Percentiles rank a stretch among this genome's conserved stretches.
These are phyloP conservation scores for Anarsia innoxiella DNA, from an alignment of 2,888 invertebrate genomes.

Conservation along the genomic window DNA sequence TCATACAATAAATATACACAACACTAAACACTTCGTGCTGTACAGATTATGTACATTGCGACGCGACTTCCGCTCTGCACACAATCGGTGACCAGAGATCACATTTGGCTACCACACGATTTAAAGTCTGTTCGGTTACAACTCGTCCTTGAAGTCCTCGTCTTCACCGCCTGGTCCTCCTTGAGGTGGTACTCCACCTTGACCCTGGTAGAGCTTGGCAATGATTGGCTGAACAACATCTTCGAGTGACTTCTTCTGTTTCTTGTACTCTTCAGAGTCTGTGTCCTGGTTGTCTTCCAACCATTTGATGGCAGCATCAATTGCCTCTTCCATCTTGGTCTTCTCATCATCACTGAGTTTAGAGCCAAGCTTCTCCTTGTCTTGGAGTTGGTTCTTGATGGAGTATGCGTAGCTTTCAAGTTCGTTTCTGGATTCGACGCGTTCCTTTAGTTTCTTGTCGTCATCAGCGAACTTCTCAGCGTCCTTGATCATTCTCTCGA, in stretches of 20 bases:
- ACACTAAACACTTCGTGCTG: conserved; percentile 49
- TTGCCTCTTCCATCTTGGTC: conserved; percentile 94
- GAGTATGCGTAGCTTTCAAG: conserved; percentile 98
- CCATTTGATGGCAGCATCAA: conserved; percentile 98
- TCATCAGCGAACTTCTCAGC: conserved; percentile 99
- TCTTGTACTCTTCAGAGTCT: conserved; percentile 93
- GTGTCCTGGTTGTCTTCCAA: conserved; percentile 96
- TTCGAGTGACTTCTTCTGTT: conserved; percentile 96
- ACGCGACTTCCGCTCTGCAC: conserved; percentile 21
- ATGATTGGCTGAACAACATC: conserved; percentile 98
- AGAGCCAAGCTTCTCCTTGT: conserved; percentile 97
- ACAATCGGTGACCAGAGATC: conserved; percentile 47
- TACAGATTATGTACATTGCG: conserved; percentile 32
- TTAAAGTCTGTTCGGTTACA: conserved; percentile 75
- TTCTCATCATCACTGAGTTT: conserved; percentile 93
- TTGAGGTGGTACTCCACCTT: conserved; percentile 87
- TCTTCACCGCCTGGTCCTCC: conserved; percentile 81
- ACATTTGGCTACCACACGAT: conserved; percentile 57
- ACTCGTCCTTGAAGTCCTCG: conserved; percentile 89
- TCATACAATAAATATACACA: conserved; percentile 65
- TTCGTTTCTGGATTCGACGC: conserved; percentile 97
- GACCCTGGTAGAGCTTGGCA: conserved; percentile 94
- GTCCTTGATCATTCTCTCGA: conserved; percentile 99
- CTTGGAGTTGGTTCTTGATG: conserved; percentile 95
- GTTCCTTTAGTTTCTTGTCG: conserved; percentile 96